These are phyloP conservation scores for Drosophila neocordata DNA, from an alignment of 1,140 invertebrate species.

Conservation along the genomic window DNA sequence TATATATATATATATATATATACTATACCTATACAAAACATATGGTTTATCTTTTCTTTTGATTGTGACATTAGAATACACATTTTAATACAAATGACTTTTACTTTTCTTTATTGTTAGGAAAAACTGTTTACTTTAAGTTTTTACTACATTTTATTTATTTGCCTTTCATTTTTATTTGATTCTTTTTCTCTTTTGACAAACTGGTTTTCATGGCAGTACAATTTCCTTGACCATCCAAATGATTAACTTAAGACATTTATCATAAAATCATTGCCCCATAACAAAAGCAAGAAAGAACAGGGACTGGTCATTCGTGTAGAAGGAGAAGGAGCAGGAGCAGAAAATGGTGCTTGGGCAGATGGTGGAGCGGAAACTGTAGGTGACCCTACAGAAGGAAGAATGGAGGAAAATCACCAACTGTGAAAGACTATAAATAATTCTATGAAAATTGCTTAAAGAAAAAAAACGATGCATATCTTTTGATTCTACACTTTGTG, in stretches of 20 bases:
- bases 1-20: no score
- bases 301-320: neutral
- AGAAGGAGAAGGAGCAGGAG: neutral
- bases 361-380: neutral
- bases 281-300: conserved; percentile 12
- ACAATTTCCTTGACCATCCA: neutral
- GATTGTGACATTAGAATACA: neutral
- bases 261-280: conserved; percentile 68
- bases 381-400: neutral
- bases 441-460: conserved; percentile 44
- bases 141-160: neutral
- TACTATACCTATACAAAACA: neutral
- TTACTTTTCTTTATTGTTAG: no score
- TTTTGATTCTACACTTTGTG: conserved; percentile 27
- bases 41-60: neutral
- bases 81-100: conserved; percentile 2
- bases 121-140: no score
- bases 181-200: neutral
- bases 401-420: conserved; percentile 17
- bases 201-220: neutral
- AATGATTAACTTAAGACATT: conserved; percentile 63
- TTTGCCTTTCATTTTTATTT: neutral
- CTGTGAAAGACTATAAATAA: conserved; percentile 57
- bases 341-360: no score
- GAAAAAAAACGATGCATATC: conserved; percentile 33